A percentile compares a stretch with the other conserved stretches of the same genome.
Conservation (phyloP, 1,140 invertebrate genomes). For the Drosophila orena region DNA sequence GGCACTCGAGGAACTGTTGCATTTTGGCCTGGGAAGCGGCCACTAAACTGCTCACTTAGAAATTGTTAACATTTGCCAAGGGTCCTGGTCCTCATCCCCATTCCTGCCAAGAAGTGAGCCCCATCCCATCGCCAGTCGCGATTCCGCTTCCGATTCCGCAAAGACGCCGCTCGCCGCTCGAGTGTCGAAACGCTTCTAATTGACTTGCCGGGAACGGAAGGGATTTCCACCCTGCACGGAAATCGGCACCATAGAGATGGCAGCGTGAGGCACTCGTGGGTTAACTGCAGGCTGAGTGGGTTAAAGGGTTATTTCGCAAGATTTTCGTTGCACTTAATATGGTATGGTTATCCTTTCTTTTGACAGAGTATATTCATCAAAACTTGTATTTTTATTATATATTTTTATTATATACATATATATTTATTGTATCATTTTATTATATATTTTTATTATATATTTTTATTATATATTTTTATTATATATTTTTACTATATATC, state of each 20-base stretch:
- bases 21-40: conserved; percentile 70
- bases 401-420: too few species aligned
- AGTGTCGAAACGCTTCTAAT: conserved; percentile 57
- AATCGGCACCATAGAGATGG: conserved; percentile 12
- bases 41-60: conserved; percentile 77
- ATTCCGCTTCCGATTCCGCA: conserved; percentile 20
- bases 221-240: conserved; percentile 20
- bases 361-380: too few species aligned
- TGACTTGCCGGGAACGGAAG: conserved; percentile 50
- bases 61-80: conserved; percentile 76
- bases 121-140: conserved; percentile 2
- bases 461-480: too few species aligned
- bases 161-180: conserved; percentile 34
- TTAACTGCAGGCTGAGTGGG: background rate
- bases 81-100: background rate
- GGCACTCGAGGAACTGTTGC: conserved; percentile 71
- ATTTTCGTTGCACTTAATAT: too few species aligned
- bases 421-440: too few species aligned
- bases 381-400: too few species aligned
- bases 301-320: background rate
- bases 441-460: too few species aligned
- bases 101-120: conserved; percentile 1
- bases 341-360: too few species aligned
- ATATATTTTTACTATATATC: too few species aligned
- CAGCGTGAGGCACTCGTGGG: conserved; percentile 7